Evolutionary conservation across 2,113 vertebrate species (phyloP), one percentile per base, ranked within the genome.

Genomic region (Toxotes chatareus): DNA sequence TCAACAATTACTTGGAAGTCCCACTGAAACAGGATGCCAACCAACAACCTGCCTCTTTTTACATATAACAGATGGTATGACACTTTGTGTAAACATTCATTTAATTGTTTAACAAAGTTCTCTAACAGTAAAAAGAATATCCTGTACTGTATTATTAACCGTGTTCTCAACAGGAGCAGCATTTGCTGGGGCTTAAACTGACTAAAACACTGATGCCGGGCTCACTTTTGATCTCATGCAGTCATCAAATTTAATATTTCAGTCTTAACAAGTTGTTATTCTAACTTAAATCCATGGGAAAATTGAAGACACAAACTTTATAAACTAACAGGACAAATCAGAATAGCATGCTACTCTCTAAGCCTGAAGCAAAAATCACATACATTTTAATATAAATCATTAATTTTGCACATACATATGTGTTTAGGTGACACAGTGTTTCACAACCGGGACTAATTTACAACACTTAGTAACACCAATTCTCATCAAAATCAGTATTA

Each of bases 11-110:
- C 34, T 11, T 1, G 31, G 7, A 60, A 7, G 36, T 40, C n/a
- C 36, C 65, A 34, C 12, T 66, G 44, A 79, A 34, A 65, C 56
- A 44, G 42, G 8, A 77, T 16, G 66, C 31, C 13, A 40, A 51
- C 5, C 7, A 57, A 56, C 13, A 23, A 60, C 59, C 21, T 19
- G 49, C 19, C 27, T 47, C 47, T 40, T 63, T 34, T 42, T 55
- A 16, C 21, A 16, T 5, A 17, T 21, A 27, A 49, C 49, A 46
- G 44, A 64, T 36, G 47, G 27, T 59, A n/a, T 38, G 4, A 34
- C 27, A 27, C 27, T 27, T 27, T 27, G 27, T 27, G 27, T 27
- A 27, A 27, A 27, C 27, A 27, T 27, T 27, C 27, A 27, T 27
- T 27, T 27, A 27, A 27, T 27, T 27, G 27, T 27, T 27, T 27